Percentiles rank a stretch among this genome's conserved stretches.
phyloP scores from a whole-genome alignment of 2,113 vertebrate genomes.

The Calypte anna region DNA sequence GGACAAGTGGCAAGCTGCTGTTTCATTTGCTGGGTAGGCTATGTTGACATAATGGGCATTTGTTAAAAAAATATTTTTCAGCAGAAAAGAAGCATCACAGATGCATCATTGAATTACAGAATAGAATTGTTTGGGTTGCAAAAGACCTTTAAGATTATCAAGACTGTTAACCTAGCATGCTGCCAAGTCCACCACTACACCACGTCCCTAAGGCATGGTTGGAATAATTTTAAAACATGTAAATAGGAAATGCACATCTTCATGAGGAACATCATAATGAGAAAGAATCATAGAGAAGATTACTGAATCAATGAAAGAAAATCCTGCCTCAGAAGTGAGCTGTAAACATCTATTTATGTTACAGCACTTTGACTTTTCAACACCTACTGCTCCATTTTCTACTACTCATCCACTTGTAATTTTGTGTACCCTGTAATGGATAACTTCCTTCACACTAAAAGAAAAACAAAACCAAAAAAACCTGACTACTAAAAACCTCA shows the following conservation, averaged over 20 bases:
- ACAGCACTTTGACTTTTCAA: not conserved
- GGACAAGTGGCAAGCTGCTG: not conserved
- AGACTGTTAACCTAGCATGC: no score
- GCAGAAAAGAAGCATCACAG: not conserved
- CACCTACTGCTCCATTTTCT: not conserved
- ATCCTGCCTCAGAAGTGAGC: not conserved
- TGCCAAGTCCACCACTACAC: no score
- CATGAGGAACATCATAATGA: rapidly evolving
- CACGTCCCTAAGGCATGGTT: not conserved
- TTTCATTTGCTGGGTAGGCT: not conserved
- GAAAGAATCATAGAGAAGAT: not conserved
- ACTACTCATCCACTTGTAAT: not conserved
- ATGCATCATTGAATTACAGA: no score
- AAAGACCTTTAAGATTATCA: no score
- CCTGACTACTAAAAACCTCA: not conserved
- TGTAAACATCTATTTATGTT: not conserved
- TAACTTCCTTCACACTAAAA: not conserved
- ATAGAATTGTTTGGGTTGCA: no score
- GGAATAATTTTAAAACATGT: not conserved
- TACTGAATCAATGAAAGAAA: not conserved
- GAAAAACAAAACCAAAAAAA: not conserved
- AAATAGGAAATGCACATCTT: not conserved
- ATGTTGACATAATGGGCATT: not conserved
- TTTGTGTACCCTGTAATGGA: not conserved
- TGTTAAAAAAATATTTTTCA: not conserved